Evolutionary conservation across 2,888 invertebrate species (phyloP), one percentile per base, ranked within the genome.

Genomic region (Cerceris ruficornis): DNA sequence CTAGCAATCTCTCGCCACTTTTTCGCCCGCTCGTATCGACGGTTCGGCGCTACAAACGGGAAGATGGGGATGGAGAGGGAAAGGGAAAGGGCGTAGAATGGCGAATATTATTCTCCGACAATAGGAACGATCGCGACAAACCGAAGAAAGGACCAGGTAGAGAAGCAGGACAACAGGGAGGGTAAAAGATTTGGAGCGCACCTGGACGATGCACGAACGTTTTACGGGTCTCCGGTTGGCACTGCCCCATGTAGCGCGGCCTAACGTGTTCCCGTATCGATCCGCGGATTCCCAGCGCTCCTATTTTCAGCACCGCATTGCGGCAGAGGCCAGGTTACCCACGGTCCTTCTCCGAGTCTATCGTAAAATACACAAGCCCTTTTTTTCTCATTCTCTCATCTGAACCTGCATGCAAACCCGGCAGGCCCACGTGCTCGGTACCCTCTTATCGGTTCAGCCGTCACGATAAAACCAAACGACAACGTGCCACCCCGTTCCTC

Each of bases 231-330:
- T 64, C 57, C 46, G 71, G 64, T 81, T 80, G 73, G 83, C 80
- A 82, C 72, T 75, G 81, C 50, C 75, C 55, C 77, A 71, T 70
- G 61, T 65, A 72, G 52, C 55, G 50, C 50, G 57, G 61, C 50
- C 58, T 72, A 78, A 76, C 62, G 74, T 77, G 81, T 75, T 83
- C 79, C 75, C 67, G 74, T 86, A 87, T 87, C 81, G 87, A 87
- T 87, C 87, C 81, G 49, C 69, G 60, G 67, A 64, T 75, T 71
- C 77, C 61, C 62, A 60, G 74, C 74, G 66, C 68, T 84, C 84
- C 88, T 88, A 89, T 89, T 89, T 89, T 87, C 87, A 87, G 89
- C 88, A 77, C 85, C 82, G 88, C 89, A 87, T 86, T 88, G 86
- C 88, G 85, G 83, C 80, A 87, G 55, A 80, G 55, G 78, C 74